These are phyloP conservation scores for Thumatha senex DNA, from an alignment of 2,888 invertebrate species.

Conservation along the genomic window DNA sequence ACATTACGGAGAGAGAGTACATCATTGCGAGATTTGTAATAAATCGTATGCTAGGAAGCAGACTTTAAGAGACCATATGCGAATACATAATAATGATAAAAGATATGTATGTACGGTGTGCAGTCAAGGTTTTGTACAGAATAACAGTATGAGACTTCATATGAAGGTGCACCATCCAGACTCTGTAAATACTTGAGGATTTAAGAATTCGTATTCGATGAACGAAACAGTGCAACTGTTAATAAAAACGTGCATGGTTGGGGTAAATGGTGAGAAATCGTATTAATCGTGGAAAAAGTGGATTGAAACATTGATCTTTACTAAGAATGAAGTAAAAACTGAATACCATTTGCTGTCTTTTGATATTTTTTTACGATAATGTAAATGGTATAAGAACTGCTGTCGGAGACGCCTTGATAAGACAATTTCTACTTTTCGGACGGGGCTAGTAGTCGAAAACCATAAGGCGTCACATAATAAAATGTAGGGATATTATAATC, in stretches of 20 bases:
- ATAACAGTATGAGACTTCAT: constrained; percentile 57
- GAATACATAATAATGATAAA: constrained; percentile 60
- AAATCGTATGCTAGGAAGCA: constrained; percentile 75
- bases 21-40: constrained; percentile 73
- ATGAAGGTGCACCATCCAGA: constrained; percentile 57
- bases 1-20: constrained; percentile 72
- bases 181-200: constrained; percentile 8
- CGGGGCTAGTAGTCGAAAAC: too few relatives aligned
- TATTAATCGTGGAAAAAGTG: too few relatives aligned
- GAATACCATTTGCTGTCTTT: too few relatives aligned
- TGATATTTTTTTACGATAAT: too few relatives aligned
- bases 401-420: too few relatives aligned
- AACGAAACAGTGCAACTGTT: background rate
- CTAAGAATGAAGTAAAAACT: too few relatives aligned
- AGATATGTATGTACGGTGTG: constrained; percentile 54
- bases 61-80: constrained; percentile 65
- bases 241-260: background rate
- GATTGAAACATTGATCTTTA: too few relatives aligned
- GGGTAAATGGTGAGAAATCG: too few relatives aligned
- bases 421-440: too few relatives aligned
- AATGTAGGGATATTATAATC: too few relatives aligned
- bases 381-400: too few relatives aligned
- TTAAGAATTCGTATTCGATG: background rate
- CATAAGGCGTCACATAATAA: too few relatives aligned
- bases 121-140: constrained; percentile 58